Evolutionary conservation across 2,888 invertebrate species (phyloP), one percentile per base, ranked within the genome.

Genomic region (Agonum fuliginosum): DNA sequence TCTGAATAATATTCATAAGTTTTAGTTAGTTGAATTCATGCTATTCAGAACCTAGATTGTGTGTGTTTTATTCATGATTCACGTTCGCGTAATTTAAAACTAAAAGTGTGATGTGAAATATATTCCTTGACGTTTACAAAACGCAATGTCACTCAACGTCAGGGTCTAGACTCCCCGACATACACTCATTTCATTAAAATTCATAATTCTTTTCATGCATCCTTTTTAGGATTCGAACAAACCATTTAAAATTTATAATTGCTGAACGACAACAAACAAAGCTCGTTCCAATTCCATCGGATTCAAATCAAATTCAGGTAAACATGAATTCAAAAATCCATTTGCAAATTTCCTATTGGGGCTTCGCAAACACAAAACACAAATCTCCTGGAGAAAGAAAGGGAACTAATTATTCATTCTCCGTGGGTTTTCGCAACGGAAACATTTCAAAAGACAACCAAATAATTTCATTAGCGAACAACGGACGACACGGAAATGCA

Each of bases 141-240:
- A n/a, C 3, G 37, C 4, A 43, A n/a, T 43, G 12, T 43, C 43
- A 14, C 12, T 43, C n/a, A n/a, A n/a, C n/a, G n/a, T n/a, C n/a
- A n/a, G n/a, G n/a, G n/a, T n/a, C n/a, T n/a, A n/a, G n/a, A n/a
- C n/a, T n/a, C n/a, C 17, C 43, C 14, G 43, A 14, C 43, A 43
- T n/a, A 14, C 54, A 24, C 20, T 20, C 48, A 48, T 48, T 19
- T 10, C 54, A 54, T 54, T 54, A 54, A 54, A 54, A 54, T 54
- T 54, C 54, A 54, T 54, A 54, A 54, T 54, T 54, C 54, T 54
- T 51, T 54, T 54, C 54, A 54, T 54, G 24, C 54, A 54, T 54
- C 10, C 24, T 12, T 12, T 54, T 54, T 12, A 54, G n/a, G n/a
- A n/a, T n/a, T n/a, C n/a, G n/a, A n/a, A n/a, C n/a, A n/a, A n/a